phyloP scores from a whole-genome alignment of 35 echinoderm and acorn worm genomes.

The Ophioderma brevispina region DNA sequence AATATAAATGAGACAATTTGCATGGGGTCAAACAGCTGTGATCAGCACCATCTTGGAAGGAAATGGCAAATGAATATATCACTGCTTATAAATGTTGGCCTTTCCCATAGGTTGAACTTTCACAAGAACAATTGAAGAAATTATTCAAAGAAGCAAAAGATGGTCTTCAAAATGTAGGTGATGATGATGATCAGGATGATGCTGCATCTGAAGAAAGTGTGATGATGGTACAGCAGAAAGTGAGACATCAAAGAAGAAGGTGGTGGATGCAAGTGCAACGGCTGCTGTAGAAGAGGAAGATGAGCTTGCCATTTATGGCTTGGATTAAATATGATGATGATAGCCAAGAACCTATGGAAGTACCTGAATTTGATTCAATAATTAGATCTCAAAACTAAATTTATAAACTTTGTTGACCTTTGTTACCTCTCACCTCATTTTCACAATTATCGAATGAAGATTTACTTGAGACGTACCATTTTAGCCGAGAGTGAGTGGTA shows the following conservation, averaged over 20 bases:
- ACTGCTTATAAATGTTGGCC: too few species aligned
- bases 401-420: not conserved
- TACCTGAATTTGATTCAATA: not conserved
- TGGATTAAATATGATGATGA: constrained; percentile 73
- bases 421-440: not conserved
- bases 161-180: not conserved
- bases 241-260: not conserved
- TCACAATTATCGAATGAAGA: too few species aligned
- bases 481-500: too few species aligned
- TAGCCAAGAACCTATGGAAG: not conserved
- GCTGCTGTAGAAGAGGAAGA: constrained; percentile 16
- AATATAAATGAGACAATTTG: too few species aligned
- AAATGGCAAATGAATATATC: too few species aligned
- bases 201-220: not conserved
- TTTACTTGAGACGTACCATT: too few species aligned
- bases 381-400: not conserved
- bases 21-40: too few species aligned
- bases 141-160: constrained; percentile 16
- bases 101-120: constrained; percentile 36
- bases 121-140: constrained; percentile 33
- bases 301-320: constrained; percentile 51
- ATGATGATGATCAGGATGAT: not conserved
- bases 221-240: not conserved
- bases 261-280: not conserved
- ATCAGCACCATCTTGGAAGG: too few species aligned